Base-by-base conservation (phyloP, 2,113 vertebrate species). In the Microtus montanus region DNA sequence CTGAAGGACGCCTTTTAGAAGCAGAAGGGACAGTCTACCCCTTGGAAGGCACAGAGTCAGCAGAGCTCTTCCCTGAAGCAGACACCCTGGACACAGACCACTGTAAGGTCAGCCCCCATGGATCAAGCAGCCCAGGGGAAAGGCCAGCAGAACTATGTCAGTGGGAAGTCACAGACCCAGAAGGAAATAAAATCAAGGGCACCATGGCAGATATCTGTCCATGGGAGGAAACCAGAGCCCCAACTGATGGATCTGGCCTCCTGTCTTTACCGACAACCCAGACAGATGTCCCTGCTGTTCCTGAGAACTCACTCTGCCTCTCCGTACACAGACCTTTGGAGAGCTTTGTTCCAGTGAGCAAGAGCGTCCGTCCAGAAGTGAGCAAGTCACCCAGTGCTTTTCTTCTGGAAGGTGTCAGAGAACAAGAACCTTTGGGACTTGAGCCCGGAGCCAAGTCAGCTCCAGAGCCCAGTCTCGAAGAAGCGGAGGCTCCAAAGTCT, bases 141-240 rank as follows among this genome's bases (percentile, higher is more conserved):
- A 90, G 66, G 35, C 95, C 89, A 44, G 96, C 78, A 6, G 98
- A 98, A 26, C 17, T 98, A 0, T 98, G 97, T 38, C 98, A 95
- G 11, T 98, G 98, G 98, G 98, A 98, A 96, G 90, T 66, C 47
- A 97, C 93, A 52, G 97, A 98, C 3, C 97, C 95, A 26, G 2
- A 19, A 0, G 26, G 70, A 15, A 33, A 2, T 0, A 92, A 54
- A 89, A 19, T 91, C 85, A 41, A 97, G 68, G 98, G 94, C 90
- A 85, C 89, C 52, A 97, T 97, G 94, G 44, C 90, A 33, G 97
- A 98, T 1, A 82, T 98, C 49, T 98, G 98, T 22, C 96, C 98
- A 0, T 97, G 71, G 95, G 98, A 97, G 73, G 91, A 47, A 6
- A 89, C 2, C 2, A 13, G 22, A 86, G 82, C 38, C 0, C 15